Evolutionary conservation across 2,797 vertebrate species (phyloP), one percentile per base, ranked within the genome.

Genomic region (Aselliscus stoliczkanus): DNA sequence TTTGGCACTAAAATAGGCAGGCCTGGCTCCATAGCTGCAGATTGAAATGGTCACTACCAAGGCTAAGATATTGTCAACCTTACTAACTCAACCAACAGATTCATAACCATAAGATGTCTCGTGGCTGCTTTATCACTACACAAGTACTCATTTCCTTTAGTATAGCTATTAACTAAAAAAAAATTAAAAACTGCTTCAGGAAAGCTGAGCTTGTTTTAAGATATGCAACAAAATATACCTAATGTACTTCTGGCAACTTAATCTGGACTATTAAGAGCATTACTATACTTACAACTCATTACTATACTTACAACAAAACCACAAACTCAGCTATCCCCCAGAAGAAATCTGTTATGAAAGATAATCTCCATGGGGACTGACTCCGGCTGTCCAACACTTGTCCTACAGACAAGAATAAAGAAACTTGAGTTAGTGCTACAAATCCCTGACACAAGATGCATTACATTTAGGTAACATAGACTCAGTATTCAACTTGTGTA

Each of bases 291-390:
- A 99, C 99, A 99, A 99, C 4, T n/a, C n/a, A 84, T 20, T 75
- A 50, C 13, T 73, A 29, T 93, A 99, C 99, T 99, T 98, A 99
- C 99, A 99, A 99, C 4, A 99, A 97, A 96, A 99, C 97, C 81
- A 99, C 95, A 44, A 99, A 99, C 95, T 99, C 99, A 93, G 99
- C 99, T 86, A 99, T 99, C 20, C 98, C 99, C 99, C 99, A 99
- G 95, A 99, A 99, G 83, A 99, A 98, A 93, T 99, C 99, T 27
- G 98, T 98, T 96, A 99, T 98, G 34, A 99, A 98, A 80, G 99
- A 99, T 75, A 99, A 97, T 60, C 99, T 98, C 99, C 99, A 99
- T 54, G 99, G 99, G 50, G 99, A 99, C 97, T 99, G 99, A 83
- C 96, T 98, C 97, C 98, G 98, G 98, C 97, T 99, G 98, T 99